Percentiles rank a stretch among this genome's conserved stretches.
Evolutionary conservation across 2,797 vertebrate genomes (phyloP).

Genomic region (Gorsachius magnificus): DNA sequence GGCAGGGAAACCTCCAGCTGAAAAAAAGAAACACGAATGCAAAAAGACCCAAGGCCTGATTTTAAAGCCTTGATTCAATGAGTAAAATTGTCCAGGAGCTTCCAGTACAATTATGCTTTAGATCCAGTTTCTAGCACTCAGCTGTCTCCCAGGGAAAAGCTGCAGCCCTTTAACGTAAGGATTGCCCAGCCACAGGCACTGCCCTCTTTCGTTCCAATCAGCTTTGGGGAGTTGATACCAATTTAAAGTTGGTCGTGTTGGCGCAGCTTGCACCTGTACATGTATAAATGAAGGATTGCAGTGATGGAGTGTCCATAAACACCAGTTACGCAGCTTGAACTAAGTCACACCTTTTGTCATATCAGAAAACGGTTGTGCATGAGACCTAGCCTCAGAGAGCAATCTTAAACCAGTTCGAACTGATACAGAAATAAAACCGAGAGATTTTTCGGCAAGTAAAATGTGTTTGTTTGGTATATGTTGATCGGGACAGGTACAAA

Average conservation of each 20-base stretch:
- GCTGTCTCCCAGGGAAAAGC: background rate
- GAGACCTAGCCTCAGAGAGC: background rate
- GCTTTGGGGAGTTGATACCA: background rate
- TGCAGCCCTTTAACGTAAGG: background rate
- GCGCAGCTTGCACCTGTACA: background rate
- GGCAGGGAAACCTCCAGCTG: background rate
- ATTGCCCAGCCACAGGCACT: background rate
- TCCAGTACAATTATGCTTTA: background rate
- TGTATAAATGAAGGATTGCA: background rate
- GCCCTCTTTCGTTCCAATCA: background rate
- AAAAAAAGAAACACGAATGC: background rate
- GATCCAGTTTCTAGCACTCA: background rate
- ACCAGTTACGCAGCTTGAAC: background rate
- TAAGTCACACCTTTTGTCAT: constrained; percentile 35
- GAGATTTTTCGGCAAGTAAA: constrained; percentile 14
- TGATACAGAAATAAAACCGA: background rate
- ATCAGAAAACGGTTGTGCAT: background rate
- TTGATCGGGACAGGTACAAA: constrained; percentile 35
- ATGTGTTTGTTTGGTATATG: constrained; percentile 23
- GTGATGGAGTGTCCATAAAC: constrained; percentile 29
- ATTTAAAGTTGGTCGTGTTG: background rate
- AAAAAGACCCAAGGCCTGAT: background rate
- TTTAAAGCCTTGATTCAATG: background rate
- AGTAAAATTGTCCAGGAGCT: background rate
- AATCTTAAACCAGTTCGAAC: background rate